Evolutionary conservation across 2,113 vertebrate species (phyloP).

Genomic region (Clarias batrachus): DNA sequence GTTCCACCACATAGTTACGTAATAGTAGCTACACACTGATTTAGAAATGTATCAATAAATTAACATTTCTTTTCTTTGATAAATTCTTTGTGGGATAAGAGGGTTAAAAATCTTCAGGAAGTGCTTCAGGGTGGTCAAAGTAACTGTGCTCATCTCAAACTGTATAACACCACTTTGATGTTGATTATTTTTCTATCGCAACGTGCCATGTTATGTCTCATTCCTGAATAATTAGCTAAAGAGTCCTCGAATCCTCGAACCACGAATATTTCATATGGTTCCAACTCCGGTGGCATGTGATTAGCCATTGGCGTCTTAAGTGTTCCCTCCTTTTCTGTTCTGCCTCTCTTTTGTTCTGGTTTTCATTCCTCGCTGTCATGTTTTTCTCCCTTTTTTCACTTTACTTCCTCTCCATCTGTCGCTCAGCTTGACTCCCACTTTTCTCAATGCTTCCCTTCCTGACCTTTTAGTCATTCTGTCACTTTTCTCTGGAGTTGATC

Average conservation of each 20-base stretch:
- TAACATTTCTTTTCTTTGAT: not conserved
- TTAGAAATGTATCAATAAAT: not conserved
- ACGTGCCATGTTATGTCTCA: not conserved
- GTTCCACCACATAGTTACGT: not conserved
- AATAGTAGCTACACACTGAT: not conserved
- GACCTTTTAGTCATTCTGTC: conserved; percentile 40
- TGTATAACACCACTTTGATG: not conserved
- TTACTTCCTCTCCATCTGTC: conserved; percentile 29
- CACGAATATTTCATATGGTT: not conserved
- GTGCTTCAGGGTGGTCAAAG: not conserved
- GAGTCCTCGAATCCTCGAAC: not conserved
- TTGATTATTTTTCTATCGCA: not conserved
- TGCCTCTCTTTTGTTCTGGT: not conserved
- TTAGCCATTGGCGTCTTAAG: not conserved
- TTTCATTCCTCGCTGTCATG: conserved; percentile 10
- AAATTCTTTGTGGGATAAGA: not conserved
- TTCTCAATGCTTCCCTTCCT: conserved; percentile 51
- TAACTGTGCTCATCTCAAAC: not conserved
- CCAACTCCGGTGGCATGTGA: not conserved
- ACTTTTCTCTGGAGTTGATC: conserved; percentile 51
- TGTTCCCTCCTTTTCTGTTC: not conserved
- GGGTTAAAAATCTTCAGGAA: no score
- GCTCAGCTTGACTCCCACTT: conserved; percentile 28
- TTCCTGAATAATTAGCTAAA: not conserved
- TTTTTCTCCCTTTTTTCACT: conserved; percentile 6